Evolutionary conservation across 2,888 invertebrate genomes (phyloP).

Genomic region (Phragmatobia fuliginosa): DNA sequence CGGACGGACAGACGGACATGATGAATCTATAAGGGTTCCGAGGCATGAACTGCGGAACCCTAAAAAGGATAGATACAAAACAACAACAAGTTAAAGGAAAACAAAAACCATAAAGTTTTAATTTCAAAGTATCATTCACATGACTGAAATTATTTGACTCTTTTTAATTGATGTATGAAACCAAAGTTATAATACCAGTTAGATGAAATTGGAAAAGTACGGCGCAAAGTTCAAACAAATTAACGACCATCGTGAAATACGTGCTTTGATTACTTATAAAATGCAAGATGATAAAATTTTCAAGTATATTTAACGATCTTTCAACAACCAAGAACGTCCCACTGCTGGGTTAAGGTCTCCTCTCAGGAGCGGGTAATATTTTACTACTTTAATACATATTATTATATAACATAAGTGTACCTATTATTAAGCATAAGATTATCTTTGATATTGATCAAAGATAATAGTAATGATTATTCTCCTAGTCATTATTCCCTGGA

Average conservation of each 20-base stretch:
- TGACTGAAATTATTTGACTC: background rate
- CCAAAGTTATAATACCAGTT: background rate
- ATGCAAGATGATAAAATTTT: background rate
- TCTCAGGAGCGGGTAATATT: too few species aligned
- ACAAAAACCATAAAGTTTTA: background rate
- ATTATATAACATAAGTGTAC: too few species aligned
- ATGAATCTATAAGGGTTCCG: too few species aligned
- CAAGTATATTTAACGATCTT: background rate
- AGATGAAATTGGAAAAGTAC: background rate
- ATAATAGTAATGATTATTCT: too few species aligned
- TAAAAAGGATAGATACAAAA: too few species aligned
- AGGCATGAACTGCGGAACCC: too few species aligned
- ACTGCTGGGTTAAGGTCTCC: too few species aligned
- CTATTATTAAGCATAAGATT: background rate
- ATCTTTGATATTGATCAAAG: background rate
- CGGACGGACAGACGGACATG: too few species aligned
- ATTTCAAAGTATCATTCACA: background rate
- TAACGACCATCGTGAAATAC: background rate
- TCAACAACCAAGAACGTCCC: too few species aligned
- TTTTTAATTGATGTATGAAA: background rate
- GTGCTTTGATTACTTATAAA: background rate
- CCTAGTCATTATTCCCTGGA: too few species aligned
- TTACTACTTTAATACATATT: too few species aligned
- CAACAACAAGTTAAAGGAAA: too few species aligned
- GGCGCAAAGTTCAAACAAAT: background rate